Conservation (phyloP, 2,888 invertebrate species). For the Acrobasis repandana region DNA sequence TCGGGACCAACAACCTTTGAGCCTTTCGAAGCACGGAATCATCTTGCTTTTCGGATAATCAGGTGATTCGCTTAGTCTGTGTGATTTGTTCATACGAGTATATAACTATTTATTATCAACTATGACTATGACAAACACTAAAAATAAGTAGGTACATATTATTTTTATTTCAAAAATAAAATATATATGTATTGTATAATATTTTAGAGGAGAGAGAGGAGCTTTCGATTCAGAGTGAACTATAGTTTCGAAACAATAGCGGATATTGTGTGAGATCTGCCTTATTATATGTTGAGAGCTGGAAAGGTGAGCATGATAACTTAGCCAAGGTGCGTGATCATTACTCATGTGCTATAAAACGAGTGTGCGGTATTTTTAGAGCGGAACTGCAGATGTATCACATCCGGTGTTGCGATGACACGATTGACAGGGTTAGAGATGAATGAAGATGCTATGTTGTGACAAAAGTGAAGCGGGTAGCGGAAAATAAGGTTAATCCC, state of each 20-base stretch:
- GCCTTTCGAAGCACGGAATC: too few relatives aligned
- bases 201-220: background rate
- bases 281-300: slow-evolving; percentile 6
- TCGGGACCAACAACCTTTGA: too few relatives aligned
- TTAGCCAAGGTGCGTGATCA: slow-evolving; percentile 29
- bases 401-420: slow-evolving; percentile 63
- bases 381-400: slow-evolving; percentile 68
- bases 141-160: too few relatives aligned
- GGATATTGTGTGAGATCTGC: background rate
- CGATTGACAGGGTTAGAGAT: slow-evolving; percentile 62
- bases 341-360: slow-evolving; percentile 25
- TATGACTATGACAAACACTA: too few relatives aligned
- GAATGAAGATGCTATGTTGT: slow-evolving; percentile 29
- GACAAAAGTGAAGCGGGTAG: slow-evolving; percentile 32
- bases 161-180: too few relatives aligned
- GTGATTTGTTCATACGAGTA: too few relatives aligned
- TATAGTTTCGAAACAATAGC: background rate
- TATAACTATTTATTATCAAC: too few relatives aligned
- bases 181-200: too few relatives aligned
- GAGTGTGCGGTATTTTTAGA: slow-evolving; percentile 46
- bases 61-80: too few relatives aligned
- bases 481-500: slow-evolving; percentile 15
- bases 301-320: slow-evolving; percentile 25
- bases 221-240: background rate
- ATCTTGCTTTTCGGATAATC: too few relatives aligned